Evolutionary conservation across 2,888 invertebrate genomes (phyloP).

Genomic region (Drosophila paranaensis): DNA sequence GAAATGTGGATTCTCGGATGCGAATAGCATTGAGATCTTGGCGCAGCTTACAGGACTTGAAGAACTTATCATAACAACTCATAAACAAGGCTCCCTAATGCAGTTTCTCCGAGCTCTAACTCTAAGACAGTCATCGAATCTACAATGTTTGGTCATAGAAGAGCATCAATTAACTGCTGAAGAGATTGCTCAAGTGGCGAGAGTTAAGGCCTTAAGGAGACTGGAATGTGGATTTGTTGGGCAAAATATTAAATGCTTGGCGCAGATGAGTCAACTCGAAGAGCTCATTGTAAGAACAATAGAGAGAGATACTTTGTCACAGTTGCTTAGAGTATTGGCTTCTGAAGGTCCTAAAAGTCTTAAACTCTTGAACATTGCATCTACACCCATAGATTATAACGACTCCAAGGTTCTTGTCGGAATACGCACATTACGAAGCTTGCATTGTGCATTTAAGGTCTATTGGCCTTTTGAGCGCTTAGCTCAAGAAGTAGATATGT

Average conservation of each 20-base stretch:
- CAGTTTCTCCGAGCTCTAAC: not conserved
- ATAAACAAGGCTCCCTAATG: not conserved
- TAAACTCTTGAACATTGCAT: not conserved
- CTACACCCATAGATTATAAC: not conserved
- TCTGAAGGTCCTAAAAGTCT: not conserved
- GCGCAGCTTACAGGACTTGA: not conserved
- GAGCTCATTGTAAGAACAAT: not conserved
- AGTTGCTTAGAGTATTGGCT: not conserved
- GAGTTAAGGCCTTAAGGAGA: not conserved
- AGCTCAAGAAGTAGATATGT: too few species aligned
- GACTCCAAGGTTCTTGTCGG: not conserved
- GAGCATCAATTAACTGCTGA: not conserved
- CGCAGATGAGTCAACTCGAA: not conserved
- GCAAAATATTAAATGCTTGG: not conserved
- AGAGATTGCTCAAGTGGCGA: not conserved
- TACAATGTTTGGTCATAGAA: conserved; percentile 2
- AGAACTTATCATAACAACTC: conserved; percentile 1
- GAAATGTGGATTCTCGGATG: conserved; percentile 4
- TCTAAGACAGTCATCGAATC: not conserved
- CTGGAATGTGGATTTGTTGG: not conserved
- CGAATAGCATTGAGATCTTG: not conserved
- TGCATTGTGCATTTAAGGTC: not conserved
- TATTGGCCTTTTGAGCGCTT: not conserved
- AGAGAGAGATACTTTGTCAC: not conserved
- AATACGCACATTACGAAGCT: not conserved